Base-by-base conservation (phyloP, 2,113 vertebrate species). In the Psephotus haematonotus region DNA sequence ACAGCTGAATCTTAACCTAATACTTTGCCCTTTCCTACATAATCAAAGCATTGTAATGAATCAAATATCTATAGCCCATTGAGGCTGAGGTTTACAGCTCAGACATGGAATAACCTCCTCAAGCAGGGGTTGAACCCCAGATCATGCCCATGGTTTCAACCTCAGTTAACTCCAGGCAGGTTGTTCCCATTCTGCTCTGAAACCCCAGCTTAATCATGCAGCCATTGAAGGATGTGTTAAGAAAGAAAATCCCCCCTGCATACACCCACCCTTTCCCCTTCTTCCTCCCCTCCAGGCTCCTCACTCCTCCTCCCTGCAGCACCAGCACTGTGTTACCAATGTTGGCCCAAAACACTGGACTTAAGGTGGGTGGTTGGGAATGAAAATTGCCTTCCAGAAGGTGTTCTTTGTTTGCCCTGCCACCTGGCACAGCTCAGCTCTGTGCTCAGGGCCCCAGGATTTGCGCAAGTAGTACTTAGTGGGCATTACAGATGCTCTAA, bases 311-410 rank as follows among this genome's bases (percentile, higher is more conserved):
- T 67, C 57, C 37, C 55, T 63, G 47, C 31, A 39, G 65, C 37
- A 39, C 33, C 14, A 81, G 23, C 12, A 22, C 57, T 31, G 7
- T 41, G 19, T 49, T 63, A 62, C 12, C 17, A 29, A 2, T 17
- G 17, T 27, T 41, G 64, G 22, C 46, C n/a, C 6, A 3, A 70
- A 82, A 67, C 44, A 7, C 9, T 43, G 63, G 24, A 33, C 69
- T 72, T 47, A 43, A 43, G 1, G 4, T 1, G 8, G 5, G 4
- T 37, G 2, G 39, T 39, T 39, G 3, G 6, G 11, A 9, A 74
- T 13, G 2, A 9, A 23, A 19, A 37, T 55, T 65, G 62, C 63
- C 35, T 76, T 69, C 24, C n/a, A 65, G 31, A 46, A 83, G 47
- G 11, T 4, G 9, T 52, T 25, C 10, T 64, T 47, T 46, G 13